Evolutionary conservation across 2,113 vertebrate species (phyloP), one percentile per base, ranked within the genome.

Genomic region (Mormyrus lacerda): DNA sequence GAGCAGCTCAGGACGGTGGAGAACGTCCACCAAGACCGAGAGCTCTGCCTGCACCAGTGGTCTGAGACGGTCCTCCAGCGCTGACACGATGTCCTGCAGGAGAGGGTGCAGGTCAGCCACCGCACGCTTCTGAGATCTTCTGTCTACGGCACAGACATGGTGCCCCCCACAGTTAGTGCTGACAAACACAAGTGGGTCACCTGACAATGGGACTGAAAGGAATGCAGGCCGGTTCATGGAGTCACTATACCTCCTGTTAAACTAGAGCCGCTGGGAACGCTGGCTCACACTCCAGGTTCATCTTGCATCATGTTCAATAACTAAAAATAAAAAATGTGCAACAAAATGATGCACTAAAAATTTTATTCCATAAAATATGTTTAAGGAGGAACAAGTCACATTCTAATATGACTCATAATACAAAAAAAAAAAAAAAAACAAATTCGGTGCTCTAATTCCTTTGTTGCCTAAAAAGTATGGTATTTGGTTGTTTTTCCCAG

Each of bases 11-110:
- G 98, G 98, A 19, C 98, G 95, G 94, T 99, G 98, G 2, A 99
- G 96, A 10, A 99, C 98, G 10, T 99, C 98, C 58, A 99, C 98
- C 0, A 99, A 96, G n/a, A 99, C 98, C 0, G 98, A 99, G 0
- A 99, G 93, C 93, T 99, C 98, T 0, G 98, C 98, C 90, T 99
- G 98, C 84, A 99, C 98, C 86, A 99, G 95, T 0, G 98, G 98
- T 73, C 98, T 94, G 17, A 99, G 95, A 0, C 98, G 97, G 92
- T 99, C 98, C 94, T 99, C 98, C 90, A 99, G 91, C 0, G 98
- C 97, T 0, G 98, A 99, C 1, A 99, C 98, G 0, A 99, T 99
- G 94, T 99, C 98, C 98, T 99, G 50, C 88, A 91, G 27, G 0
- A 83, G 58, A 85, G 53, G 91, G 44, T 53, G 17, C 44, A 47